Percentiles rank a stretch among this genome's conserved stretches.
These are phyloP conservation scores for Drosophila albomicans DNA, from an alignment of 1,140 invertebrate genomes.

Conservation along the genomic window DNA sequence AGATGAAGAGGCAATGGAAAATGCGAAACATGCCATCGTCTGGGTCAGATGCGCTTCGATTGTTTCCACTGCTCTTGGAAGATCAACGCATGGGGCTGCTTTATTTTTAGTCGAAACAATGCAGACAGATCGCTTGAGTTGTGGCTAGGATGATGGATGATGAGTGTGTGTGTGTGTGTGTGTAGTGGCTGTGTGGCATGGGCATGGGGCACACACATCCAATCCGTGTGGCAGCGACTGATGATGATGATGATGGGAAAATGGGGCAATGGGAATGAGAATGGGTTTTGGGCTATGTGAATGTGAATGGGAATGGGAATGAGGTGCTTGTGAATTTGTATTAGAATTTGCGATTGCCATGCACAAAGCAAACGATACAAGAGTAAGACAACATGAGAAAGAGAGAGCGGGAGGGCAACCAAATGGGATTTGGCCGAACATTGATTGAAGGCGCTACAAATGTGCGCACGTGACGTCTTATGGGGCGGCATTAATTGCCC, in stretches of 20 bases:
- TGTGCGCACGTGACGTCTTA: slow-evolving; percentile 49
- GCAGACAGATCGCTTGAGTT: slow-evolving; percentile 73
- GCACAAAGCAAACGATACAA: neutral
- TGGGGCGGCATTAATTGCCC: slow-evolving; percentile 49
- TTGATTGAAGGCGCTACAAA: slow-evolving; percentile 46
- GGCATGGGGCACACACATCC: slow-evolving; percentile 21
- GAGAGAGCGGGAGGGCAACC: neutral
- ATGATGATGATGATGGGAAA: slow-evolving; percentile 18
- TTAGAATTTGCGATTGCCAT: slow-evolving; percentile 15
- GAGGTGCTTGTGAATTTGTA: slow-evolving; percentile 19
- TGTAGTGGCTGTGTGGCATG: slow-evolving; percentile 30
- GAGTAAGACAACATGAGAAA: neutral
- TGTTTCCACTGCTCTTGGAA: slow-evolving; percentile 31
- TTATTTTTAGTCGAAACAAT: slow-evolving; percentile 77
- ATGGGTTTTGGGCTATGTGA: slow-evolving; percentile 2
- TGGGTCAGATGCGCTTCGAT: slow-evolving; percentile 33
- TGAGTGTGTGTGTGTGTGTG: slow-evolving; percentile 29
- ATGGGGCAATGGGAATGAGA: slow-evolving; percentile 5
- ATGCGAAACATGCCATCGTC: slow-evolving; percentile 32
- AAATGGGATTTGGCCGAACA: slow-evolving; percentile 18
- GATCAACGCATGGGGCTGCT: slow-evolving; percentile 37
- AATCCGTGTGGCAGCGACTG: slow-evolving; percentile 19
- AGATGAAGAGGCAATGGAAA: slow-evolving; percentile 18
- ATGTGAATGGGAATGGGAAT: slow-evolving; percentile 20
- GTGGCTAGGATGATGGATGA: slow-evolving; percentile 65